phyloP scores from a whole-genome alignment of 2,888 invertebrate species.

The Petrolisthes cinctipes region DNA sequence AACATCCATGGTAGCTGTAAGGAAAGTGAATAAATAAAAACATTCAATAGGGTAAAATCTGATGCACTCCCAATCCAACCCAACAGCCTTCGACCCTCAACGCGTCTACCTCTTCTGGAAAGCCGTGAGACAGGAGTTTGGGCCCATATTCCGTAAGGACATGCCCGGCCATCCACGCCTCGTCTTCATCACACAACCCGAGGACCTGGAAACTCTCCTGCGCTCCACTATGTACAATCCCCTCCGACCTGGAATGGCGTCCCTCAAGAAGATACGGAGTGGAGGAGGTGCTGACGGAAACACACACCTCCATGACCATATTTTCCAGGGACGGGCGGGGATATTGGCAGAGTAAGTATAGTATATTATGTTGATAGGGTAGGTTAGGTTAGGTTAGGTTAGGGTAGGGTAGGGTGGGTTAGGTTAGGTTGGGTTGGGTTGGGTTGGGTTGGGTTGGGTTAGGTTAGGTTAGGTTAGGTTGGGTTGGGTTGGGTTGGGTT shows the following conservation, averaged over 20 bases:
- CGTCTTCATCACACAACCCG: conserved; percentile 51
- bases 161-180: conserved; percentile 52
- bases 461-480: no score
- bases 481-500: no score
- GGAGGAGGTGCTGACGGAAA: conserved; percentile 34
- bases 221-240: conserved; percentile 49
- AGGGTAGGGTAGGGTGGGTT: no score
- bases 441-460: no score
- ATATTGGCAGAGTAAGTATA: conserved; percentile 51
- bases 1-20: no score
- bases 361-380: no score
- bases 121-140: conserved; percentile 46
- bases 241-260: conserved; percentile 47
- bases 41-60: background rate
- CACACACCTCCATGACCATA: conserved; percentile 24
- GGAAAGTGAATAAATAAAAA: background rate
- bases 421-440: no score
- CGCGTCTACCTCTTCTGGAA: conserved; percentile 52
- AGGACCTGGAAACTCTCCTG: conserved; percentile 35
- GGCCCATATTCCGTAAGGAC: conserved; percentile 58
- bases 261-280: conserved; percentile 46
- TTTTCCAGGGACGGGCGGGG: conserved; percentile 41
- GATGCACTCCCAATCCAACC: background rate
- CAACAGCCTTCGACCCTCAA: conserved; percentile 49
- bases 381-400: no score